A percentile compares a stretch with the other conserved stretches of the same genome.
These are phyloP conservation scores for Tamandua tetradactyla DNA, from an alignment of 2,797 vertebrate genomes.

Conservation along the genomic window DNA sequence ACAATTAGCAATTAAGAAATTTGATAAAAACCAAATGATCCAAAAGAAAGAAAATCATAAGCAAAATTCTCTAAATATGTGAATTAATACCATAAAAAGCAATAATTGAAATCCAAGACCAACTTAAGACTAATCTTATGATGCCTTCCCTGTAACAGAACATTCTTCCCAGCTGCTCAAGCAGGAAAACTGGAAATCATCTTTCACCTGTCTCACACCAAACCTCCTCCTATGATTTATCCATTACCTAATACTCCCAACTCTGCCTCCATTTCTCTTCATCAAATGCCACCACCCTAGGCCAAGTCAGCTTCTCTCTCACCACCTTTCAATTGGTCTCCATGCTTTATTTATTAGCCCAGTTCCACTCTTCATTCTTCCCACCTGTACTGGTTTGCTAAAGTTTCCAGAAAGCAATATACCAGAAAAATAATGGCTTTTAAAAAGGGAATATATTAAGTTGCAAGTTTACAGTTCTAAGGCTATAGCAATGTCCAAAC, in stretches of 20 bases:
- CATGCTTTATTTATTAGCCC: not conserved
- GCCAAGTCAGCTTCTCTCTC: not conserved
- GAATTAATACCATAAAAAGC: slow-evolving; percentile 1
- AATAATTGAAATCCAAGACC: not conserved
- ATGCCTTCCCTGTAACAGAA: not conserved
- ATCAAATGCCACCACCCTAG: fast-evolving
- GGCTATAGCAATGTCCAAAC: too few relatives aligned
- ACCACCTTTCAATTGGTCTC: not conserved
- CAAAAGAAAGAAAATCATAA: slow-evolving; percentile 20
- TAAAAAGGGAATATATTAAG: too few relatives aligned
- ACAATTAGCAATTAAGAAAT: not conserved
- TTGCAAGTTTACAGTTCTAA: too few relatives aligned
- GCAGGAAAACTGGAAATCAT: not conserved
- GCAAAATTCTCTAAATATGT: slow-evolving; percentile 1
- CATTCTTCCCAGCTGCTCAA: not conserved
- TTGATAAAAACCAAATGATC: not conserved
- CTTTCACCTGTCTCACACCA: not conserved
- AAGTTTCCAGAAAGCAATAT: too few relatives aligned
- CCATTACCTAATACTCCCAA: not conserved
- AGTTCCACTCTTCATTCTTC: not conserved
- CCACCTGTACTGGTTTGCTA: too few relatives aligned
- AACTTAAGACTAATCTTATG: not conserved
- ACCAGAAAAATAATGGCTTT: too few relatives aligned
- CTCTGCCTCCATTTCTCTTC: not conserved
- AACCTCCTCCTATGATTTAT: not conserved